Percentiles rank a stretch among this genome's conserved stretches.
These are phyloP conservation scores for Antennarius striatus DNA, from an alignment of 2,113 vertebrate genomes.

Conservation along the genomic window DNA sequence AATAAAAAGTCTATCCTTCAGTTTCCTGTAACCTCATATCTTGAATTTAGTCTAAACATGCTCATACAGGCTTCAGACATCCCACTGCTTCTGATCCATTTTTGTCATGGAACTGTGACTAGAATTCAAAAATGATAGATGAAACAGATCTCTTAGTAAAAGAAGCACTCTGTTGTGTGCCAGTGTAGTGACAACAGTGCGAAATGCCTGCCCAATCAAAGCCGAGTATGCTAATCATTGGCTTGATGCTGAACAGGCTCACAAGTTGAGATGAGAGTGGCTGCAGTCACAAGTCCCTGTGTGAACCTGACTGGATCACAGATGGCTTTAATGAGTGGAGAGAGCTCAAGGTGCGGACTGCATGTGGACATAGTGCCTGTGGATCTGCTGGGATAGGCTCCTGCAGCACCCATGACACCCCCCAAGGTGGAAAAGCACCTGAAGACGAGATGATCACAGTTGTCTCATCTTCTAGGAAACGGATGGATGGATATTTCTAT, in stretches of 20 bases:
- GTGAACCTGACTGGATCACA: neutral
- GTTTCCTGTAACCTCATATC: too few species aligned
- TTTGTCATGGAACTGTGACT: neutral
- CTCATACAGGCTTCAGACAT: too few species aligned
- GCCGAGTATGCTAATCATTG: neutral
- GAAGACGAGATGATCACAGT: too few species aligned
- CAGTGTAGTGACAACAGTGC: neutral
- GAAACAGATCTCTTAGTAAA: conserved; percentile 12
- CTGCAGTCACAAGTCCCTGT: neutral
- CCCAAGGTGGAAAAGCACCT: too few species aligned
- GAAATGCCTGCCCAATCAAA: neutral
- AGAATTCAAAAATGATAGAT: neutral
- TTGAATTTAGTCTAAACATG: too few species aligned
- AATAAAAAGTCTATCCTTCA: too few species aligned
- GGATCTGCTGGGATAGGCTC: too few species aligned
- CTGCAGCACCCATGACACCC: too few species aligned
- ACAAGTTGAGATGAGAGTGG: neutral
- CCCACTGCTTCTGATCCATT: too few species aligned
- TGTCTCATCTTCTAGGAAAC: too few species aligned
- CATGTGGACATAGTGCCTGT: too few species aligned
- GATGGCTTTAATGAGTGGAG: neutral
- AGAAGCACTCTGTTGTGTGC: neutral
- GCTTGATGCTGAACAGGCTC: neutral
- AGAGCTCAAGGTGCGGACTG: neutral
- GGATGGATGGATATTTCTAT: too few species aligned